phyloP scores from a whole-genome alignment of 2,797 vertebrate species.

The Podargus strigoides region DNA sequence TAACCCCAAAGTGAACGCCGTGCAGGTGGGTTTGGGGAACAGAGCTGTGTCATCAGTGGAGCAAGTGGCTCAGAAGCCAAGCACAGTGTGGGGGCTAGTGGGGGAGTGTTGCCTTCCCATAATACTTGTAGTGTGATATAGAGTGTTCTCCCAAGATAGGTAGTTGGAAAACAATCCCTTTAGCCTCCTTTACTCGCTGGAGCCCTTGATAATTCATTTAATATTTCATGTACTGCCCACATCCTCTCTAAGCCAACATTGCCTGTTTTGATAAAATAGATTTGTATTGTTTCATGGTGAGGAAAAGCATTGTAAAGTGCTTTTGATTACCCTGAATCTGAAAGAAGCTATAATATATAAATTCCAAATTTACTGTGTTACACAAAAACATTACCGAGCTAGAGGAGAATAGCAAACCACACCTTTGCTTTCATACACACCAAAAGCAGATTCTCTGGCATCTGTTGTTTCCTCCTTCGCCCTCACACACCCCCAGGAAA shows the following conservation, averaged over 20 bases:
- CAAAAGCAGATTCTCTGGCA: not conserved
- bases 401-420: not conserved
- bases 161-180: not conserved
- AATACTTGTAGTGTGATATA: rapidly evolving
- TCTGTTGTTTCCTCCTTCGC: not conserved
- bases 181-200: not conserved
- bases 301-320: not conserved
- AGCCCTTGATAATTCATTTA: not conserved
- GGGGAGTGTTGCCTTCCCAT: not conserved
- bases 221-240: not conserved
- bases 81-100: rapidly evolving
- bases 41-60: not conserved
- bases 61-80: not conserved
- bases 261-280: not conserved
- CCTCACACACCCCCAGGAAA: not conserved
- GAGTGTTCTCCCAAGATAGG: rapidly evolving
- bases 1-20: not conserved
- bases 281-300: not conserved
- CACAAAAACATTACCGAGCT: not conserved
- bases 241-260: not conserved
- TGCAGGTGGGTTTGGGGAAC: not conserved
- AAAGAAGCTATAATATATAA: not conserved
- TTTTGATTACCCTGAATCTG: not conserved
- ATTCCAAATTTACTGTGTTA: not conserved
- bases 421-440: not conserved